Base-by-base conservation (phyloP, 2,888 invertebrate genomes). In the Taenaris catops region DNA sequence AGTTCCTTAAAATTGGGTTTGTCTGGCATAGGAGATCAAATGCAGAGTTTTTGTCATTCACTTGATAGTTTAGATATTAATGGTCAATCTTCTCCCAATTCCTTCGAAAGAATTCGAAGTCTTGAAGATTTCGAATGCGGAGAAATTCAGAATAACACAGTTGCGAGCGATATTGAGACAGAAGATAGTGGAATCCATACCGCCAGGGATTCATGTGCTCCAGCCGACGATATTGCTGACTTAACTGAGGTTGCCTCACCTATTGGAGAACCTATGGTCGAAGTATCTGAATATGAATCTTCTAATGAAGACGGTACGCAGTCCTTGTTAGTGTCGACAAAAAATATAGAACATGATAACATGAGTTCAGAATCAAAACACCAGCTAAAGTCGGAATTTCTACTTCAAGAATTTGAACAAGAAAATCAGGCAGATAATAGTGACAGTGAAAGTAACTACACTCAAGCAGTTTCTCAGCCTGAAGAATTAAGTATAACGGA, bases 181-280 rank as follows among this genome's bases (percentile, higher is more conserved):
- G 94, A 95, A 71, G 94, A 95, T 60, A 93, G 92, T 44, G 93
- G 93, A 1, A 92, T 93, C 44, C 94, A 94, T 51, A 92, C 93
- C 2, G 93, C 94, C 1, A 92, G 93, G 61, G 94, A 93, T 34
- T 93, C 93, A 8, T 93, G 92, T 53, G 92, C 91, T 14, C 93
- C 93, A 54, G 91, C 92, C 26, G 93, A 93, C 63, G 93, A 93
- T 52, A 90, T 91, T 8, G 90, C 90, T 32, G 92, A 92, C 57
- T 65, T 80, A 45, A 76, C 78, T 40, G 81, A 84, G 64, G 78
- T 84, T 41, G 80, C 83, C 35, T 83, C 83, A 45, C 84, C 84
- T 6, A 68, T 83, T 9, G 81, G 76, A 48, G 86, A 83, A 59
- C 74, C 76, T 46, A 72, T 76, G 70, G 57, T 64, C 14, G 80